Evolutionary conservation across 2,888 invertebrate species (phyloP).

Genomic region (Diplazon laetatorius): DNA sequence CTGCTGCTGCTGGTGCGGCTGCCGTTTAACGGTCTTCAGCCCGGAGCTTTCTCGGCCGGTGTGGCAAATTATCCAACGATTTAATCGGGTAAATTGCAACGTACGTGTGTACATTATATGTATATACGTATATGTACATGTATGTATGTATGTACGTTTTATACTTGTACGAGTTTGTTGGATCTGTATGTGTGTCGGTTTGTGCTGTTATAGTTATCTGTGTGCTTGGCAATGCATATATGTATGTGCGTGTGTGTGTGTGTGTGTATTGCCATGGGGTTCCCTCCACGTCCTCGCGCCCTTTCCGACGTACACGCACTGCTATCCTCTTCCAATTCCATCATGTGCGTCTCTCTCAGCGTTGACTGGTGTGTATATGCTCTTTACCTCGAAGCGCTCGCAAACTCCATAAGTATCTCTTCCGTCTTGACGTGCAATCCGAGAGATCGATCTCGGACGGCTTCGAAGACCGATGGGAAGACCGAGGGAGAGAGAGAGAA

Average conservation of each 20-base stretch:
- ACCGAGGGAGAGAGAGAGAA: no score
- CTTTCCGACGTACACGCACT: constrained; percentile 16
- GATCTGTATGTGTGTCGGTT: no score
- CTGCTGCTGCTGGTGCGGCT: no score
- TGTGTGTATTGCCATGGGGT: no score
- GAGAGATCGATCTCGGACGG: constrained; percentile 58
- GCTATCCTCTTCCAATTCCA: constrained; percentile 2
- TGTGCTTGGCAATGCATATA: no score
- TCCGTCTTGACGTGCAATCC: constrained; percentile 58
- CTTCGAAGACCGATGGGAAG: no score
- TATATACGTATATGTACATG: constrained; percentile 49
- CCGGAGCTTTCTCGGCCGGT: constrained; percentile 45
- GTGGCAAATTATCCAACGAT: constrained; percentile 62
- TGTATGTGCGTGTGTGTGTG: no score
- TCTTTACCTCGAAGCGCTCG: constrained; percentile 37
- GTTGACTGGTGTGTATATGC: background rate
- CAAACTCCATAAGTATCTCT: constrained; percentile 55
- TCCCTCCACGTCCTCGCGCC: no score
- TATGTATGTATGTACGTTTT: constrained; percentile 21
- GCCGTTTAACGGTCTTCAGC: constrained; percentile 58
- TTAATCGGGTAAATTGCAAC: constrained; percentile 61
- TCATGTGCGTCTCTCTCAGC: constrained; percentile 16
- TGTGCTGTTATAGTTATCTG: no score
- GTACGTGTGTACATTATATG: constrained; percentile 10
- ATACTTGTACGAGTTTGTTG: no score